Evolutionary conservation across 1,140 invertebrate genomes (phyloP).

Genomic region (Bombus vancouverensis): DNA sequence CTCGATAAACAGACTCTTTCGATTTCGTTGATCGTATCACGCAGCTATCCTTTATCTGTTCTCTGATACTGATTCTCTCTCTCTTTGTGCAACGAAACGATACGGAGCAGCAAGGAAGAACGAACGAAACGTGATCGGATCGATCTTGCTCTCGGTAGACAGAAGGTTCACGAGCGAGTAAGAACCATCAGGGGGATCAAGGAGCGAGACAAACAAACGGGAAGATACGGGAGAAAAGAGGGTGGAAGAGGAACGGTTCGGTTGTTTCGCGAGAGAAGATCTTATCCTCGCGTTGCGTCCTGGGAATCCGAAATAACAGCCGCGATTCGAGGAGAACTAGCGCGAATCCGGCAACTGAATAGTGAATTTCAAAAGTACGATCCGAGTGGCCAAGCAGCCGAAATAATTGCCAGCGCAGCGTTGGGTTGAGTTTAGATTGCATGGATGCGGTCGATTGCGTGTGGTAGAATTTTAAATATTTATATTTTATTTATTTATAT

Average conservation of each 20-base stretch:
- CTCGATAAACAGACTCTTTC: constrained; percentile 49
- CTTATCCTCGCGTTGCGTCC: constrained; percentile 18
- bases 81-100: constrained; percentile 17
- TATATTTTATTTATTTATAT: too few relatives aligned
- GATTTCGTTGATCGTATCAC: constrained; percentile 37
- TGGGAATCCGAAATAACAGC: neutral
- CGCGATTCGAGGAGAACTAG: neutral
- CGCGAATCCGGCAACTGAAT: neutral
- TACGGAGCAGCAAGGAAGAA: neutral
- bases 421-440: neutral
- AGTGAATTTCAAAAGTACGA: neutral
- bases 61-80: constrained; percentile 39
- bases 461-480: neutral
- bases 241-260: neutral
- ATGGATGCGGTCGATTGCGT: neutral
- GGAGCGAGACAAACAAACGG: neutral
- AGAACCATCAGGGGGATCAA: neutral
- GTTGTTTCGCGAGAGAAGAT: constrained; percentile 43
- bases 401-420: neutral
- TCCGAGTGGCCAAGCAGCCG: neutral
- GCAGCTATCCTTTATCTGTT: constrained; percentile 34
- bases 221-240: neutral
- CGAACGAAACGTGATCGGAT: constrained; percentile 4
- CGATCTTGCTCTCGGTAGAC: neutral
- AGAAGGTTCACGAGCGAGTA: neutral